These are phyloP conservation scores for Agrilus planipennis DNA, from an alignment of 1,140 invertebrate species.

Conservation along the genomic window DNA sequence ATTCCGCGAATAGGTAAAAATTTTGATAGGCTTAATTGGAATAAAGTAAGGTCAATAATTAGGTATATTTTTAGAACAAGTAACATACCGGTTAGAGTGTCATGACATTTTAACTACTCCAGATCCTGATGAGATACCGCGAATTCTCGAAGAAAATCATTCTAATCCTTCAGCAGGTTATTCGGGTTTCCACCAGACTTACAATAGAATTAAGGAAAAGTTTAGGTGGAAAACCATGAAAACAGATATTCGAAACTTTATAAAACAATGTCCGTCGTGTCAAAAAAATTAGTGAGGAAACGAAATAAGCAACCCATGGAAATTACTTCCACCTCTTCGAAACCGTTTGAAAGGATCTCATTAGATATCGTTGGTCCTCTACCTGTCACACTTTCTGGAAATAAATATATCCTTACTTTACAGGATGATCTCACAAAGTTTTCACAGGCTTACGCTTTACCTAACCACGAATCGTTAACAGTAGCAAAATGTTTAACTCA, in stretches of 20 bases:
- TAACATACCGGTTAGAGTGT: too few relatives aligned
- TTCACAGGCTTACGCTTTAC: constrained; percentile 19
- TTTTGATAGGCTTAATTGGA: too few relatives aligned
- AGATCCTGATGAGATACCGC: too few relatives aligned
- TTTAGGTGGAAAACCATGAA: constrained; percentile 23
- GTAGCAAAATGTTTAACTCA: constrained; percentile 18
- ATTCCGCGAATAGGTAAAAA: too few relatives aligned
- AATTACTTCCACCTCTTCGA: constrained; percentile 19
- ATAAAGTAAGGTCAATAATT: too few relatives aligned
- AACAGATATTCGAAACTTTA: constrained; percentile 21
- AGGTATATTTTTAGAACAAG: too few relatives aligned
- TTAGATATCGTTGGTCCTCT: constrained; percentile 25
- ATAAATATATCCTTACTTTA: constrained; percentile 25
- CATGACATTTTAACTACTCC: too few relatives aligned
- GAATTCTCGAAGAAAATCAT: too few relatives aligned
- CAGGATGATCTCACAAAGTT: constrained; percentile 30
- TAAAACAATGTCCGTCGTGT: constrained; percentile 19
- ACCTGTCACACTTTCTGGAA: constrained; percentile 14
- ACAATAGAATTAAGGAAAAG: constrained; percentile 19
- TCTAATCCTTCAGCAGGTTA: constrained; percentile 27
- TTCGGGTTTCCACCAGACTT: constrained; percentile 19
- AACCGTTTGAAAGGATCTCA: constrained; percentile 19
- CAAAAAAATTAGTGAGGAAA: constrained; percentile 22
- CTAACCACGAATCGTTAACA: constrained; percentile 23
- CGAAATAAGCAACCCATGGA: constrained; percentile 19